Conservation (phyloP, 2,113 vertebrate genomes). For the Proterorhinus semilunaris region DNA sequence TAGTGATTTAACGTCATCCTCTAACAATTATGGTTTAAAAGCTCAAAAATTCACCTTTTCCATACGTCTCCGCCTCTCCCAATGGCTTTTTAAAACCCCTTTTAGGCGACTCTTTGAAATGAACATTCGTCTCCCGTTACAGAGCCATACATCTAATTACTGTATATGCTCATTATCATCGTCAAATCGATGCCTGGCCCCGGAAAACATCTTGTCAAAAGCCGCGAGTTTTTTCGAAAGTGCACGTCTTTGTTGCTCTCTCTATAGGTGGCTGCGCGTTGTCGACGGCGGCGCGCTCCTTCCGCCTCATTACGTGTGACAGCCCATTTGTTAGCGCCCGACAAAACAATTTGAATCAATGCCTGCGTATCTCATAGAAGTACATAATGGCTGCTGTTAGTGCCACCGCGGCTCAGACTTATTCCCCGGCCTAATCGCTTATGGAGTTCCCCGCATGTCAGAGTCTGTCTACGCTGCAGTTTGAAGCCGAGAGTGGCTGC, state of each 20-base stretch:
- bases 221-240: neutral
- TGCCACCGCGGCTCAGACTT: constrained; percentile 53
- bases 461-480: constrained; percentile 35
- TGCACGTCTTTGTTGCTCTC: constrained; percentile 24
- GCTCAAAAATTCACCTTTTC: too few species aligned
- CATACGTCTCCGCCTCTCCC: too few species aligned
- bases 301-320: constrained; percentile 49
- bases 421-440: constrained; percentile 46
- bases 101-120: too few species aligned
- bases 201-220: too few species aligned
- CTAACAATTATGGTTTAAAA: too few species aligned
- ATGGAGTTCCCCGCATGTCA: constrained; percentile 25
- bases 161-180: too few species aligned
- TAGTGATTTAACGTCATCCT: too few species aligned
- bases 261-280: constrained; percentile 2
- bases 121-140: too few species aligned
- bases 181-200: too few species aligned
- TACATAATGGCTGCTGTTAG: constrained; percentile 52
- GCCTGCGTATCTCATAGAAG: constrained; percentile 35
- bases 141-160: too few species aligned
- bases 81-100: too few species aligned
- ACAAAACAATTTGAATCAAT: constrained; percentile 56
- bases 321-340: constrained; percentile 59
- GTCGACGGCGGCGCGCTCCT: constrained; percentile 30
- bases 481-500: constrained; percentile 20